A percentile compares a stretch with the other conserved stretches of the same genome.
These are phyloP conservation scores for Cyclophora punctaria DNA, from an alignment of 2,888 invertebrate species.

Conservation along the genomic window DNA sequence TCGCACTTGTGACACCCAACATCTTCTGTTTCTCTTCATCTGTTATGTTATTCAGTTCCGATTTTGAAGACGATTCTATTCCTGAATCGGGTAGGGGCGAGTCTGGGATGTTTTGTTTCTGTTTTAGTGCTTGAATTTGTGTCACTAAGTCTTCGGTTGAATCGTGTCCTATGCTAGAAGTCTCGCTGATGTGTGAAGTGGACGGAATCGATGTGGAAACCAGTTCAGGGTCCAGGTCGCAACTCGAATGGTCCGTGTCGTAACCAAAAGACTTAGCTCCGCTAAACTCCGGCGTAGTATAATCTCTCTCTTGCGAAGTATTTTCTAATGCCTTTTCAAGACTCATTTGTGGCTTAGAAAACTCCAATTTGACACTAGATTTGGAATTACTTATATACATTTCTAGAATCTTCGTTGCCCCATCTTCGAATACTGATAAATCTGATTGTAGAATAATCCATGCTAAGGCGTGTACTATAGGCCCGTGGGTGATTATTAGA, in stretches of 20 bases:
- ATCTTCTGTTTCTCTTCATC: conserved; percentile 92
- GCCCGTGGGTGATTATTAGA: conserved; percentile 92
- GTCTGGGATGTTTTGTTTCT: conserved; percentile 63
- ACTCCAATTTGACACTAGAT: conserved; percentile 75
- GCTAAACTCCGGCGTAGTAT: conserved; percentile 60
- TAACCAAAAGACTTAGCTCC: conserved; percentile 55
- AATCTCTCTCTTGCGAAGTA: conserved; percentile 60
- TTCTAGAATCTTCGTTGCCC: conserved; percentile 80
- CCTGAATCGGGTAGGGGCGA: conserved; percentile 67
- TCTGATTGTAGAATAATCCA: conserved; percentile 93
- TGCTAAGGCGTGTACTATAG: conserved; percentile 91
- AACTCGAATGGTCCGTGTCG: conserved; percentile 68
- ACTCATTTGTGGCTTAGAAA: conserved; percentile 82
- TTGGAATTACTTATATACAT: conserved; percentile 76
- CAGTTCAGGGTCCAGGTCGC: conserved; percentile 67
- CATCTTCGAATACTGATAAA: conserved; percentile 79
- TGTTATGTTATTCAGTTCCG: conserved; percentile 84
- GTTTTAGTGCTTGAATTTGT: conserved; percentile 39
- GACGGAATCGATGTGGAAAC: conserved; percentile 68
- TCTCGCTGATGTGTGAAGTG: conserved; percentile 69
- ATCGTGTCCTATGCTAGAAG: conserved; percentile 64
- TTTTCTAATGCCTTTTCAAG: conserved; percentile 83
- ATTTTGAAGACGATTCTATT: conserved; percentile 57
- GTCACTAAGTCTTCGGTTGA: conserved; percentile 67
- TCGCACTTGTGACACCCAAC: conserved; percentile 34